Evolutionary conservation across 2,797 vertebrate species (phyloP), one percentile per base, ranked within the genome.

Genomic region (Sternotherus odoratus): DNA sequence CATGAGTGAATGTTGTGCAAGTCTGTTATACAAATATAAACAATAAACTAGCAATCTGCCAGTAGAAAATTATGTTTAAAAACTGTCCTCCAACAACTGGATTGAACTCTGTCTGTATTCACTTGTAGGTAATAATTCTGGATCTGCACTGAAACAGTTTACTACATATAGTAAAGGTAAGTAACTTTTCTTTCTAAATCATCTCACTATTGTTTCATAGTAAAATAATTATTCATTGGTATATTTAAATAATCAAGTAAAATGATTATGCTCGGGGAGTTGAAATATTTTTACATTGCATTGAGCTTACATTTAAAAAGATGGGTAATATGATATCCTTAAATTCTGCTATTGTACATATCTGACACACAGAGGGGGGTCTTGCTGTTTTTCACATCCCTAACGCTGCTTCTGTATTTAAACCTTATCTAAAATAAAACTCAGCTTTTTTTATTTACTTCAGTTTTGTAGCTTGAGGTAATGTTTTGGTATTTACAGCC

Each of bases 111-210:
- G 5, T 56, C 72, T 93, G 92, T 93, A 23, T 93, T 94, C 2
- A 72, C 16, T 94, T 94, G 60, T 91, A 97, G 96, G 13, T 92
- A 72, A 33, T 89, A 24, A 79, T 50, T 93, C 81, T 88, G 86
- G 83, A 96, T 90, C 88, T 91, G 17, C 69, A 78, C 24, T 85
- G 88, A 77, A 92, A 46, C 51, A 12, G 56, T 84, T 2, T 79
- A 24, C 17, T 51, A 50, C n/a, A 24, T 12, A 16, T 92, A 86
- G 39, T 51, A 79, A 63, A 95, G 88, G 95, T 95, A 75, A 30
- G 94, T 97, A 85, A 51, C 3, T 88, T 85, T n/a, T 82, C 60
- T 72, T 89, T 96, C 94, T 88, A 50, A 28, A 2, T 50, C 93
- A 33, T 91, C 69, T 46, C 39, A 8, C 12, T 46, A 16, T 5